Evolutionary conservation across 2,797 vertebrate genomes (phyloP).

Genomic region (Falco peregrinus): DNA sequence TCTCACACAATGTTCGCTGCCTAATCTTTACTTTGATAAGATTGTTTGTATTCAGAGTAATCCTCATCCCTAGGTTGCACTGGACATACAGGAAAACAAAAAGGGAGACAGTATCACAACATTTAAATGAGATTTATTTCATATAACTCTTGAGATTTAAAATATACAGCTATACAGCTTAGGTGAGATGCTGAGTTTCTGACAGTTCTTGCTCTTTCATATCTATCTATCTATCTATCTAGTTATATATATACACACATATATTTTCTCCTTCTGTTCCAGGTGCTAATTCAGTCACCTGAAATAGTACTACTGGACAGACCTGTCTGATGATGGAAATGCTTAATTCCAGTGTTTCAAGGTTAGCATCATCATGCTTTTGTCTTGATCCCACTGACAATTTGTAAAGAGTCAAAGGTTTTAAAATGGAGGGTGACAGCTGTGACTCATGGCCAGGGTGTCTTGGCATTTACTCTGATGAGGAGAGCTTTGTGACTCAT

Average conservation of each 20-base stretch:
- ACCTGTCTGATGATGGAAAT: not conserved
- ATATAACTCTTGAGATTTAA: not conserved
- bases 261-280: not conserved
- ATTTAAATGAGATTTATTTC: not conserved
- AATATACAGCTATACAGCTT: not conserved
- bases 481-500: constrained; percentile 12
- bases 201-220: not conserved
- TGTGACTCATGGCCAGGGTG: not conserved
- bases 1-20: not conserved
- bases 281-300: not conserved
- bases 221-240: not conserved
- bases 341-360: constrained; percentile 1
- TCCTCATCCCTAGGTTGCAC: not conserved
- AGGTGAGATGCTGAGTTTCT: not conserved
- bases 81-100: not conserved
- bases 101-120: not conserved
- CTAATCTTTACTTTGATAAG: not conserved
- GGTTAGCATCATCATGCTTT: not conserved
- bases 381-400: not conserved
- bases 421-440: not conserved
- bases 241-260: not conserved
- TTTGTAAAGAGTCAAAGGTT: not conserved
- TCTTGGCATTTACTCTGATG: not conserved
- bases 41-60: not conserved
- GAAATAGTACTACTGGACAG: not conserved